Evolutionary conservation across 2,888 invertebrate species (phyloP).

Genomic region (Gari tellinella): DNA sequence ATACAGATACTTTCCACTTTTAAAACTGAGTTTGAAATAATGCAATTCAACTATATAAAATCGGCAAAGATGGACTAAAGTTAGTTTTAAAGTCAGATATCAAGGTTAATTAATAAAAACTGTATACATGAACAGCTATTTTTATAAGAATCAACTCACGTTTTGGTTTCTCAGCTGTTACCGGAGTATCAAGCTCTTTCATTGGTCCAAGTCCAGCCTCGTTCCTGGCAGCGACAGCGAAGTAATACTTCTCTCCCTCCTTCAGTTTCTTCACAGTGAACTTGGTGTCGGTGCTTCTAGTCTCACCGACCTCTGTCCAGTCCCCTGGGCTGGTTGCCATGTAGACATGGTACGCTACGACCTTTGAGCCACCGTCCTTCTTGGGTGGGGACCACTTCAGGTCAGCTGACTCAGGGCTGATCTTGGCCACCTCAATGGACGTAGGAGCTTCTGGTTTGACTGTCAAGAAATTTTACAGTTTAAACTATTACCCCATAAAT

Average conservation of each 20-base stretch:
- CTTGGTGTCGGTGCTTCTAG: slow-evolving; percentile 66
- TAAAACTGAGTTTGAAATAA: too few relatives aligned
- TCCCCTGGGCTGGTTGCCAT: slow-evolving; percentile 58
- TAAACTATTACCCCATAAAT: too few relatives aligned
- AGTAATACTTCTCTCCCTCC: slow-evolving; percentile 88
- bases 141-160: slow-evolving; percentile 22
- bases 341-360: slow-evolving; percentile 72
- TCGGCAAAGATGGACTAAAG: too few relatives aligned
- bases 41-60: too few relatives aligned
- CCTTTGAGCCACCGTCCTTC: slow-evolving; percentile 78
- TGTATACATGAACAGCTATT: too few relatives aligned
- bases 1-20: too few relatives aligned
- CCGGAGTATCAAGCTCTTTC: slow-evolving; percentile 65
- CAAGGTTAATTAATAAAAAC: too few relatives aligned
- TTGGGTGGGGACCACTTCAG: slow-evolving; percentile 82
- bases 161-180: slow-evolving; percentile 74
- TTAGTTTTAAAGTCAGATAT: too few relatives aligned
- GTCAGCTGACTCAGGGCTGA: slow-evolving; percentile 65
- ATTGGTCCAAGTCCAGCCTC: slow-evolving; percentile 88
- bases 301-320: slow-evolving; percentile 72
- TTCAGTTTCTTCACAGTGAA: slow-evolving; percentile 66
- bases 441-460: slow-evolving; percentile 72
- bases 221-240: slow-evolving; percentile 94
- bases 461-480: slow-evolving; percentile 15
- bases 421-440: slow-evolving; percentile 64